These are phyloP conservation scores for Cephus runcator DNA, from an alignment of 2,888 invertebrate species.

Conservation along the genomic window DNA sequence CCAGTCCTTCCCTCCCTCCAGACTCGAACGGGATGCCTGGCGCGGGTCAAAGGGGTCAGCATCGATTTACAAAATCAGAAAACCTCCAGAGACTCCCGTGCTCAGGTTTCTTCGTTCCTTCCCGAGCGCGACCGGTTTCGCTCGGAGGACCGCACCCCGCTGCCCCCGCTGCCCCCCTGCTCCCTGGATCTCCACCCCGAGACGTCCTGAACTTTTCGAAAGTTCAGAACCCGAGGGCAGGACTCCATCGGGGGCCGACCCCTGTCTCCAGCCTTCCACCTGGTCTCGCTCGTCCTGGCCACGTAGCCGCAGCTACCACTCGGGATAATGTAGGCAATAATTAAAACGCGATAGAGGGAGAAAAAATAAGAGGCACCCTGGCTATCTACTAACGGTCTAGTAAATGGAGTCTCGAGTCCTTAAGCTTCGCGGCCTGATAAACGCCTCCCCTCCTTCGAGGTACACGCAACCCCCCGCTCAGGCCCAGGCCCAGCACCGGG, in stretches of 20 bases:
- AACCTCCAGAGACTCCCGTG: constrained; percentile 14
- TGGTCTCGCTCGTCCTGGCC: background rate
- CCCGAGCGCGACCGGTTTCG: constrained; percentile 16
- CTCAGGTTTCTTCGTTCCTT: constrained; percentile 11
- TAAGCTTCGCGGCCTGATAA: background rate
- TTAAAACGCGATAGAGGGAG: constrained; percentile 38
- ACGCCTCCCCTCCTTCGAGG: background rate
- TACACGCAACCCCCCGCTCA: background rate
- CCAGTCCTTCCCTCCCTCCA: constrained; percentile 6
- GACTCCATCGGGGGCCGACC: background rate
- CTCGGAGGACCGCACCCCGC: constrained; percentile 19
- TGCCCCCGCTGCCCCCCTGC: constrained; percentile 1
- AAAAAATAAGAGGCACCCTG: background rate
- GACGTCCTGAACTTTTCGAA: background rate
- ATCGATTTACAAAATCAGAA: constrained; percentile 32
- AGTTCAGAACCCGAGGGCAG: background rate
- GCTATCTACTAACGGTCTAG: background rate
- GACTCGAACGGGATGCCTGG: constrained; percentile 7
- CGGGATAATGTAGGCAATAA: constrained; percentile 44
- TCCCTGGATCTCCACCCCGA: background rate
- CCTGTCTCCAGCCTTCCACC: constrained; percentile 14
- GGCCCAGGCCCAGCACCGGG: background rate
- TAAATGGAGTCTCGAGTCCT: constrained; percentile 3
- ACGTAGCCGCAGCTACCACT: constrained; percentile 33
- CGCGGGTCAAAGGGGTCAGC: constrained; percentile 24